Evolutionary conservation across 2,888 invertebrate species (phyloP).

Genomic region (Philopedon plagiatum): DNA sequence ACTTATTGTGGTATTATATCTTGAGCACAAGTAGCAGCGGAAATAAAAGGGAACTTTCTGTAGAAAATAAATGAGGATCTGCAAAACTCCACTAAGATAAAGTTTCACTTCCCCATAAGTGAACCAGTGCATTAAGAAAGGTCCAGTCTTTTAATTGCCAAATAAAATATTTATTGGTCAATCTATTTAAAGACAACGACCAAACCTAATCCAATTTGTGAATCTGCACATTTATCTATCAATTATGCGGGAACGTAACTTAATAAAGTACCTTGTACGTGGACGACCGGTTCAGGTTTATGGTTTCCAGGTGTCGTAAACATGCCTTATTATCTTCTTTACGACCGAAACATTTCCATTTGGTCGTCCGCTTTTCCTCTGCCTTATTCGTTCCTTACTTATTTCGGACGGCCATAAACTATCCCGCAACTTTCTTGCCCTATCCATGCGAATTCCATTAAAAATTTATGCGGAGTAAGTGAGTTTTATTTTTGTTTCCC

Average conservation of each 20-base stretch:
- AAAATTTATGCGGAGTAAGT: constrained; percentile 38
- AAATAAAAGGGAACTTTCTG: too few relatives aligned
- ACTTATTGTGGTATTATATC: too few relatives aligned
- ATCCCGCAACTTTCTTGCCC: constrained; percentile 41
- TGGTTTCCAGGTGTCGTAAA: constrained; percentile 66
- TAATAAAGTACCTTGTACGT: constrained; percentile 55
- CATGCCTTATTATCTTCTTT: constrained; percentile 67
- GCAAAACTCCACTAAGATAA: too few relatives aligned
- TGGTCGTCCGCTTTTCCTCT: constrained; percentile 49
- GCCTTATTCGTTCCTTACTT: constrained; percentile 47
- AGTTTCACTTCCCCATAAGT: not conserved
- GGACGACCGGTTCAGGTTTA: constrained; percentile 63
- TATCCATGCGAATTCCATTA: constrained; percentile 37
- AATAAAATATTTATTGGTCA: constrained; percentile 16
- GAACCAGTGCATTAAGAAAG: not conserved
- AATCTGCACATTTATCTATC: constrained; percentile 42
- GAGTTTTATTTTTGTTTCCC: constrained; percentile 37
- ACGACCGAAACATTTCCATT: constrained; percentile 60
- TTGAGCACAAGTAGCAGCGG: too few relatives aligned
- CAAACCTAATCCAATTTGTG: constrained; percentile 39
- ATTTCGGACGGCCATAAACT: constrained; percentile 49
- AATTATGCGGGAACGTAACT: constrained; percentile 46
- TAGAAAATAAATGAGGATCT: too few relatives aligned
- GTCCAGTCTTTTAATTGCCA: constrained; percentile 20
- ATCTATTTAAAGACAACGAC: constrained; percentile 23